Evolutionary conservation across 2,113 vertebrate genomes (phyloP).

Genomic region (Neotoma lepida): DNA sequence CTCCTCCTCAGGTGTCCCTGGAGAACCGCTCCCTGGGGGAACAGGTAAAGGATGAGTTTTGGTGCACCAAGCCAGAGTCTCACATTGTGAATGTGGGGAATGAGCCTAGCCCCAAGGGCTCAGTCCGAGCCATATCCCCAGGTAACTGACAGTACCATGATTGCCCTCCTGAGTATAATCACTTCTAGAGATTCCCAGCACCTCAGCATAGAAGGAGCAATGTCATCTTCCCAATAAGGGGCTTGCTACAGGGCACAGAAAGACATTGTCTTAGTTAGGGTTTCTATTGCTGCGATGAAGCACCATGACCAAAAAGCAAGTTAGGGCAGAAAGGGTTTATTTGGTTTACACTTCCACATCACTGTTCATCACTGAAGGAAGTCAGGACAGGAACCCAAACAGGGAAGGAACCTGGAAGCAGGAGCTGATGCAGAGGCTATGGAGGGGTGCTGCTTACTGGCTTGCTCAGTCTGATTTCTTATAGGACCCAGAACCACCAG

Average conservation of each 20-base stretch:
- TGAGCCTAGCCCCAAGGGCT: too few relatives aligned
- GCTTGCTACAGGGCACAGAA: not conserved
- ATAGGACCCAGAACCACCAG: not conserved
- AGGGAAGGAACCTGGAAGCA: not conserved
- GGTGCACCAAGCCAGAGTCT: not conserved
- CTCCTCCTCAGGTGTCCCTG: fast-evolving
- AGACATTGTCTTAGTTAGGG: not conserved
- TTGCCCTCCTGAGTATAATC: not conserved
- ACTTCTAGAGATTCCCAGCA: not conserved
- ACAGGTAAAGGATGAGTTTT: fast-evolving
- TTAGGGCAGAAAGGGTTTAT: not conserved
- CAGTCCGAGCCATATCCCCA: fast-evolving
- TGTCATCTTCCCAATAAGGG: not conserved
- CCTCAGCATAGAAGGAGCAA: fast-evolving
- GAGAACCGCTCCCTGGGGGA: not conserved
- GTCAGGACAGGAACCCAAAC: not conserved
- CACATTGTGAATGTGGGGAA: fast-evolving
- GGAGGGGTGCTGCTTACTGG: not conserved
- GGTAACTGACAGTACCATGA: fast-evolving
- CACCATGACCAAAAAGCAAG: not conserved
- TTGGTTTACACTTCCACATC: not conserved
- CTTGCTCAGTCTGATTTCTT: not conserved
- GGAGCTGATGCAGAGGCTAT: not conserved
- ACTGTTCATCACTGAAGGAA: not conserved
- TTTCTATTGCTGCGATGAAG: not conserved